Evolutionary conservation across 1,140 invertebrate species (phyloP).

Genomic region (Drosophila busckii): DNA sequence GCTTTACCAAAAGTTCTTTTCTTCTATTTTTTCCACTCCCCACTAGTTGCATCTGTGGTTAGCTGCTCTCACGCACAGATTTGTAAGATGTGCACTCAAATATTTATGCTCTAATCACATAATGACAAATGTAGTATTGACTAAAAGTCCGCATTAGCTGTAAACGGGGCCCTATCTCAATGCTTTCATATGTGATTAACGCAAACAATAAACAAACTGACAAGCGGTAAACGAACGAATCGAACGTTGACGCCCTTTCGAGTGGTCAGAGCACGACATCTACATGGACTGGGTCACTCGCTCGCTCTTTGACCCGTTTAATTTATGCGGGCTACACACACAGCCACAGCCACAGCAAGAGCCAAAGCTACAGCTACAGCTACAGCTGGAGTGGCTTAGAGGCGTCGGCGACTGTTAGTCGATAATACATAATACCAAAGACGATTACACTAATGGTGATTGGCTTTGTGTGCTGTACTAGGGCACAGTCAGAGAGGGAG

Average conservation of each 20-base stretch:
- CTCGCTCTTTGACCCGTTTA: conserved; percentile 50
- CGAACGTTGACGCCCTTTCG: conserved; percentile 46
- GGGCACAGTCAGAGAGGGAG: background rate
- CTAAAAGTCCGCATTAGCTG: too few relatives aligned
- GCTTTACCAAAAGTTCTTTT: too few relatives aligned
- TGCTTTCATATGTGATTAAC: conserved; percentile 44
- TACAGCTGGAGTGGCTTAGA: conserved; percentile 30
- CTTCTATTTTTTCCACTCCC: too few relatives aligned
- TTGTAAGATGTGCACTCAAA: too few relatives aligned
- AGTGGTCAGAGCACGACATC: conserved; percentile 7
- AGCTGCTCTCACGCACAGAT: too few relatives aligned
- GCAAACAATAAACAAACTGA: conserved; percentile 50
- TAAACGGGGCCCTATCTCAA: background rate
- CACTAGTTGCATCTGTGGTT: too few relatives aligned
- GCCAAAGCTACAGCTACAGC: too few relatives aligned
- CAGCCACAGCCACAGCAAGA: conserved; percentile 2
- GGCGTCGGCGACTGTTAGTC: conserved; percentile 20
- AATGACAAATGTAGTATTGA: too few relatives aligned
- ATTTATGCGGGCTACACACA: conserved; percentile 53
- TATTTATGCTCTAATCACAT: too few relatives aligned
- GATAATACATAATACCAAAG: conserved; percentile 69
- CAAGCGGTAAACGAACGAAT: conserved; percentile 23
- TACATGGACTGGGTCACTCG: background rate
- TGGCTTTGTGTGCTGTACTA: conserved; percentile 60
- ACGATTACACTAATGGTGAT: conserved; percentile 74